These are phyloP conservation scores for Drosophila subquinaria DNA, from an alignment of 2,888 invertebrate genomes.

Conservation along the genomic window DNA sequence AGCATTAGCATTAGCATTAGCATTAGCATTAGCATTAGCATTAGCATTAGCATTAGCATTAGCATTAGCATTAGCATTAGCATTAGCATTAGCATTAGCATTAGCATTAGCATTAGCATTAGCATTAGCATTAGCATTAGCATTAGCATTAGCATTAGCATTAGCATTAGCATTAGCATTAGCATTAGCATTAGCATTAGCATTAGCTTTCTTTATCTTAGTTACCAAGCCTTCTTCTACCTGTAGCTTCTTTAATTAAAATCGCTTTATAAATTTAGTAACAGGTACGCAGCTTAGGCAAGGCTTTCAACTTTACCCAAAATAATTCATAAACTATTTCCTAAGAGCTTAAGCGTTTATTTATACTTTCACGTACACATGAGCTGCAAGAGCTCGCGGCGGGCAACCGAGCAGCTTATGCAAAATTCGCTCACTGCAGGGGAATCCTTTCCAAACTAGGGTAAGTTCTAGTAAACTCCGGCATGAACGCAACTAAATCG, in stretches of 20 bases:
- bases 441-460: neutral
- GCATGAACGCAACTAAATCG: conserved; percentile 28
- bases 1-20: no score
- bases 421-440: conserved; percentile 23
- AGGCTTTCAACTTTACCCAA: neutral
- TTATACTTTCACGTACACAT: neutral
- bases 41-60: no score
- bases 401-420: conserved; percentile 17
- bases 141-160: no score
- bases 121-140: no score
- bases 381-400: neutral
- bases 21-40: no score
- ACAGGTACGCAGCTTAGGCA: neutral
- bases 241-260: neutral
- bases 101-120: neutral
- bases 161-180: neutral
- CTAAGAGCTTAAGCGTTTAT: conserved; percentile 1
- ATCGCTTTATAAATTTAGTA: conserved; percentile 1
- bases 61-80: neutral
- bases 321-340: conserved; percentile 2
- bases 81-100: neutral
- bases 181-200: no score
- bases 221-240: no score
- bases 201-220: no score
- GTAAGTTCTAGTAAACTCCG: conserved; percentile 12